Evolutionary conservation across 2,888 invertebrate genomes (phyloP), one percentile per base, ranked within the genome.

Genomic region (Ophion slaviceki): DNA sequence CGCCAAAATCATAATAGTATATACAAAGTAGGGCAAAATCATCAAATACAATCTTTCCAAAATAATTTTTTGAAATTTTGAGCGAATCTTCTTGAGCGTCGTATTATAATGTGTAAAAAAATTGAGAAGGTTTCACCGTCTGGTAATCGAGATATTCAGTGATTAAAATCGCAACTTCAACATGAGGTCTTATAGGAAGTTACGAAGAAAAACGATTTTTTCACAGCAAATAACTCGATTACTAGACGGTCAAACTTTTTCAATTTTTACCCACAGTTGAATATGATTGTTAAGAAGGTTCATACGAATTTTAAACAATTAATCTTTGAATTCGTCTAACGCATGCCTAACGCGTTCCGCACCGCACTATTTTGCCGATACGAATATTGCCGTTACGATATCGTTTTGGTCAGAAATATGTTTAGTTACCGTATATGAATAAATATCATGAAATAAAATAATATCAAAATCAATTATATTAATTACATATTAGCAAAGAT

Each of bases 261-360:
- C 61, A 61, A 61, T n/a, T 61, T 61, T 24, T 61, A 61, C 61
- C 61, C 20, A 61, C 20, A 61, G 61, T 61, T 61, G 61, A 61
- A 0, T 61, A 61, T 24, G 61, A 61, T 61, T 61, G 61, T 61
- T 61, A 61, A 61, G 61, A 61, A 61, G 61, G 61, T 61, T 61
- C 61, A 61, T 61, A 61, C 61, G 20, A 61, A 61, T 61, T 61
- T 61, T 61, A 61, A 61, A 61, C 61, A 61, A 61, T 61, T 61
- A 61, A 61, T 61, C 61, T 61, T 61, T n/a, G 20, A 61, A 24
- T 61, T 61, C 61, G 61, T 20, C n/a, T 17, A n/a, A 61, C 61
- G 61, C 61, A 61, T 8, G 61, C 53, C 53, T 57, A 57, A 57
- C 53, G 53, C 17, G 53, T 57, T 17, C 10, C 53, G 53, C 53